These are phyloP conservation scores for Steromphala cineraria DNA, from an alignment of 2,888 invertebrate species.

Conservation along the genomic window DNA sequence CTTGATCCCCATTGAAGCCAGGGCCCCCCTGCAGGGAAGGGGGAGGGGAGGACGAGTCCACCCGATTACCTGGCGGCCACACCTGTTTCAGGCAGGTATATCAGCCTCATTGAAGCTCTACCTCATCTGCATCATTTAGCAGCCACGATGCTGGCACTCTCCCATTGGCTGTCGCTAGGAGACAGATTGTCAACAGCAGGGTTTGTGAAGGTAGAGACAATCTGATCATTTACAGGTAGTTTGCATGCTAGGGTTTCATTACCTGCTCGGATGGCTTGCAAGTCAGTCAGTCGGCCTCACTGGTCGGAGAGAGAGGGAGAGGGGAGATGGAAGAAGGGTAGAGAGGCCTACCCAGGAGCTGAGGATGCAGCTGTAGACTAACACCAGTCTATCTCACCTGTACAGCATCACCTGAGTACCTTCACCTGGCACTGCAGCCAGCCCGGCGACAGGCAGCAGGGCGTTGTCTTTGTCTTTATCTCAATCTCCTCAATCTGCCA, in stretches of 20 bases:
- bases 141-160: constrained; percentile 46
- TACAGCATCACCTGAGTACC: not conserved
- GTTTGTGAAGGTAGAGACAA: constrained; percentile 18
- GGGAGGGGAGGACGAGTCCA: not conserved
- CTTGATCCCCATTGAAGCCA: not conserved
- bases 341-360: not conserved
- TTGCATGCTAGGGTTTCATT: constrained; percentile 6
- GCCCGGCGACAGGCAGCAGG: too few species aligned
- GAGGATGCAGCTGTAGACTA: not conserved
- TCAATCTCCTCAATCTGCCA: not conserved
- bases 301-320: not conserved
- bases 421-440: too few species aligned
- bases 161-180: constrained; percentile 59
- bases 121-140: constrained; percentile 16
- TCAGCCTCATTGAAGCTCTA: not conserved
- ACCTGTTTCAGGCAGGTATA: constrained; percentile 14
- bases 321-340: not conserved
- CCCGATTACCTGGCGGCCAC: not conserved
- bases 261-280: not conserved
- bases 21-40: not conserved
- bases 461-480: not conserved
- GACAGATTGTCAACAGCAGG: constrained; percentile 49
- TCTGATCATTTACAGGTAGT: constrained; percentile 23
- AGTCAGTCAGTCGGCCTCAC: not conserved
- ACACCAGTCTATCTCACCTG: not conserved